These are phyloP conservation scores for Asteroscopus sphinx DNA, from an alignment of 2,888 invertebrate genomes.

Conservation along the genomic window DNA sequence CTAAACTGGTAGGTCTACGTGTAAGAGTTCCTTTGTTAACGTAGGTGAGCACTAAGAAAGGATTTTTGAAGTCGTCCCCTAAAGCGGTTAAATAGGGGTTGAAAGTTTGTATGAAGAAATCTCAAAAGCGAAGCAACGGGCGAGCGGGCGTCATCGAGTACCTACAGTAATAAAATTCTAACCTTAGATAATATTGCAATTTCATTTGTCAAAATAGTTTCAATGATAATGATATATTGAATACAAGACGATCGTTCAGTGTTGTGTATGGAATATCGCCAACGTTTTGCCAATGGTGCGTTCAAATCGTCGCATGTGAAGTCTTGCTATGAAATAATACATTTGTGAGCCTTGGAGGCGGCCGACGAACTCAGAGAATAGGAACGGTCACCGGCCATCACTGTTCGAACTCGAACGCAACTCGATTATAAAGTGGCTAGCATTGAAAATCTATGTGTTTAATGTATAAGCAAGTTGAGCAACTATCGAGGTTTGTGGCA, in stretches of 20 bases:
- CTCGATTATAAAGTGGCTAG: conserved; percentile 35
- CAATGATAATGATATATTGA: conserved; percentile 7
- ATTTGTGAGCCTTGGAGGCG: conserved; percentile 65
- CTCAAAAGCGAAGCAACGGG: too few relatives aligned
- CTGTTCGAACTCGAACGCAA: conserved; percentile 58
- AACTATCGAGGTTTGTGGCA: too few relatives aligned
- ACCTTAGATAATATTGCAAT: too few relatives aligned
- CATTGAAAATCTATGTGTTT: conserved; percentile 11
- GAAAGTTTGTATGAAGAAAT: too few relatives aligned
- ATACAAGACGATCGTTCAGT: conserved; percentile 16
- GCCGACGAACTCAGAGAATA: conserved; percentile 69
- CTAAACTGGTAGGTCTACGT: too few relatives aligned
- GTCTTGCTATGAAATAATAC: conserved; percentile 57
- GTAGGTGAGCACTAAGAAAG: too few relatives aligned
- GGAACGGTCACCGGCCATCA: conserved; percentile 59
- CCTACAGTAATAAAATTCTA: too few relatives aligned
- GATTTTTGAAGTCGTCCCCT: too few relatives aligned
- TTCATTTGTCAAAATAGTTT: background rate
- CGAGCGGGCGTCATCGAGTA: too few relatives aligned
- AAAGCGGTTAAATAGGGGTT: too few relatives aligned
- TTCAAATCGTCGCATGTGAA: conserved; percentile 40
- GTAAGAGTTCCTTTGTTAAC: too few relatives aligned
- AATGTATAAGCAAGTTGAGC: conserved; percentile 7
- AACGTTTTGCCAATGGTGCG: conserved; percentile 41
- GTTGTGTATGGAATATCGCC: conserved; percentile 36